phyloP scores from a whole-genome alignment of 2,113 vertebrate species.

The Mobula birostris region DNA sequence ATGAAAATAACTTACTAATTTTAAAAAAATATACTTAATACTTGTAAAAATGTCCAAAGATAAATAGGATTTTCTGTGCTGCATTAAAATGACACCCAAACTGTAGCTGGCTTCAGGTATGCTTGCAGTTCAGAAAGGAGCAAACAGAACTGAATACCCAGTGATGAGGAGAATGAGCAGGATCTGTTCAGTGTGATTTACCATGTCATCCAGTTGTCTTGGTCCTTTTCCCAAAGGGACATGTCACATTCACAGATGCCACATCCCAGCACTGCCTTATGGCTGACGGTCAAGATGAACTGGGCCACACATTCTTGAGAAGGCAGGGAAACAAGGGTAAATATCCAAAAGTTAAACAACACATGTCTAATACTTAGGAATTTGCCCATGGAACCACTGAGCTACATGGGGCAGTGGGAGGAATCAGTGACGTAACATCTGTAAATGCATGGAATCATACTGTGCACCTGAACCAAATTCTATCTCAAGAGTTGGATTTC shows the following conservation, averaged over 20 bases:
- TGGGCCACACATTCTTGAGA: not conserved
- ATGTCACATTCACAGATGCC: not conserved
- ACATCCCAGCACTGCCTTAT: not conserved
- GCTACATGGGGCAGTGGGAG: not conserved
- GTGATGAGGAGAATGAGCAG: not conserved
- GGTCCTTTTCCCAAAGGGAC: not conserved
- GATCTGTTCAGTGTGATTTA: not conserved
- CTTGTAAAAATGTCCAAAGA: slow-evolving; percentile 27
- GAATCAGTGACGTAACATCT: not conserved
- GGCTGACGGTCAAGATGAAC: not conserved
- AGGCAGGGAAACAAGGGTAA: not conserved
- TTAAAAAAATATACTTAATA: slow-evolving; percentile 25
- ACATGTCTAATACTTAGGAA: not conserved
- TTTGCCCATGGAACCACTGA: not conserved
- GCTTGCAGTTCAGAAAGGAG: not conserved
- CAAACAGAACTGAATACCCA: slow-evolving; percentile 21
- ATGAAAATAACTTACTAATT: slow-evolving; percentile 34
- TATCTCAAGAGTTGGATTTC: not conserved
- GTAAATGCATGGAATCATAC: not conserved
- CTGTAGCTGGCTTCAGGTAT: not conserved
- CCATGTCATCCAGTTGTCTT: not conserved
- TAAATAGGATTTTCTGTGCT: slow-evolving; percentile 27
- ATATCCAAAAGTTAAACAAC: not conserved
- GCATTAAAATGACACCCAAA: slow-evolving; percentile 13
- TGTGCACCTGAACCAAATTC: slow-evolving; percentile 1